Conservation (phyloP, 2,888 invertebrate species). For the Platycheirus rosarum region DNA sequence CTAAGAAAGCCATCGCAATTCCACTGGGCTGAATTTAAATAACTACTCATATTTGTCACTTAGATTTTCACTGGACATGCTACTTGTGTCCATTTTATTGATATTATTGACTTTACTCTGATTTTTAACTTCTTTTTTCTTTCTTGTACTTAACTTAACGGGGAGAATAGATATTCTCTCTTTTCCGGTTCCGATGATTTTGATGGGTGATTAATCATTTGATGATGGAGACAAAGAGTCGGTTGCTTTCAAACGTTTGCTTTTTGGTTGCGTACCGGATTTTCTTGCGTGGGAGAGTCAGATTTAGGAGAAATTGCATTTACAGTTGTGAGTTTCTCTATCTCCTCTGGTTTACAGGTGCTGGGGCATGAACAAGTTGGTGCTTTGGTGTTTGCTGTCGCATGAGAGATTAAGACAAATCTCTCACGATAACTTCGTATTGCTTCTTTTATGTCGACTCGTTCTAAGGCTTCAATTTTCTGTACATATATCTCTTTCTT, state of each 20-base stretch:
- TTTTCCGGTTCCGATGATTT: not conserved
- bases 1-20: not conserved
- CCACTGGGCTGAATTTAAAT: not conserved
- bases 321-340: too few species aligned
- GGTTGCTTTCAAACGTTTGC: not conserved
- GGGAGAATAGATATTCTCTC: not conserved
- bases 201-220: not conserved
- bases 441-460: not conserved
- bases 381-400: too few species aligned
- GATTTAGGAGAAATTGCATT: too few species aligned
- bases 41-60: not conserved
- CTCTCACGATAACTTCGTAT: not conserved
- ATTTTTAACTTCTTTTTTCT: not conserved
- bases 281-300: too few species aligned
- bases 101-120: not conserved
- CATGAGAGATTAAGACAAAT: not conserved
- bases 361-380: too few species aligned
- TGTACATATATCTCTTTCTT: slow-evolving; percentile 10
- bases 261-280: too few species aligned
- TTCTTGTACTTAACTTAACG: not conserved
- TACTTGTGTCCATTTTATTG: not conserved
- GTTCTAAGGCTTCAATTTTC: slow-evolving; percentile 3
- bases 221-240: too few species aligned
- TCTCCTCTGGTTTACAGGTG: not conserved
- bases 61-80: not conserved